Base-by-base conservation (phyloP, 2,113 vertebrate genomes). In the Lycaon pictus region DNA sequence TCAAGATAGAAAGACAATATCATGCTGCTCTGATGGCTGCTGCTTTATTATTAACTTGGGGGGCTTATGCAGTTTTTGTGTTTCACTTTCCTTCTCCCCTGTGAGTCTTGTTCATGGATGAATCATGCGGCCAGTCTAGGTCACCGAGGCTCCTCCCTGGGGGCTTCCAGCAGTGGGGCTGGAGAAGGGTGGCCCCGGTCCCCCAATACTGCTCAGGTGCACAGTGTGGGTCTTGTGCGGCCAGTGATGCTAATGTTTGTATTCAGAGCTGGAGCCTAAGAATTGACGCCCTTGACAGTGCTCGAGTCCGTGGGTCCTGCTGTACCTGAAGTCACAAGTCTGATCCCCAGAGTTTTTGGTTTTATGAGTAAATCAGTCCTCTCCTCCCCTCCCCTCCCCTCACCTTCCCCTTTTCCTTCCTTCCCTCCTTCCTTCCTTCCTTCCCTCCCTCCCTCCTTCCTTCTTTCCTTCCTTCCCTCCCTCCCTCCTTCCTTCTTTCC, bases 1-100 rank as follows among this genome's bases (percentile, higher is more conserved):
- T 79, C 16, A 77, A 85, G 76, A 32, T 55, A 67, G 35, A 76
- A 82, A 53, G 17, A 17, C 55, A 60, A 32, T 25, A n/a, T 12
- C 27, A 10, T 72, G 53, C 63, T 94, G 27, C 20, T 76, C 72
- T 69, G 16, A 58, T 92, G 11, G 7, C 11, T 96, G 87, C 92
- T 95, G 60, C 32, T 95, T 94, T 86, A 29, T 69, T 93, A 10
- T 11, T 79, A 35, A 79, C 7, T 53, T 15, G 48, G 67, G 32
- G 8, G 10, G 3, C 22, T 35, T 63, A 37, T 32, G 10, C 4
- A 71, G 13, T 20, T 51, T 97, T 93, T 58, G 29, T 22, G 55
- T 85, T 53, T 91, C 15, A 32, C 11, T 94, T 93, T 65, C 19
- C 22, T 80, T n/a, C 27, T 51, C 55, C 82, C 3, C 27, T 77